Conservation (phyloP, 2,888 invertebrate species). For the Tholera decimalis region DNA sequence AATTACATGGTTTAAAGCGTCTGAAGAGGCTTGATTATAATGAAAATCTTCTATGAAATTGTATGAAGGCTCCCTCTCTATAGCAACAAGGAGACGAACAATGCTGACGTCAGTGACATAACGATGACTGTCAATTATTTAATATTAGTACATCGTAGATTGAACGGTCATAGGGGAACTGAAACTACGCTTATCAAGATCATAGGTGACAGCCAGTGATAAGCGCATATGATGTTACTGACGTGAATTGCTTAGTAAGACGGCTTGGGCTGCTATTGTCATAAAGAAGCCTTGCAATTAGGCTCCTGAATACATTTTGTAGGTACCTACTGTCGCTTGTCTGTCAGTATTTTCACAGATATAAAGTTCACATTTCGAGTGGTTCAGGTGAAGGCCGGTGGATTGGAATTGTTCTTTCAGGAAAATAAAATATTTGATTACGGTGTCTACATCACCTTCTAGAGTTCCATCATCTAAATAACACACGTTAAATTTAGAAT, state of each 20-base stretch:
- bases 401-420: too few relatives aligned
- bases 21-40: not conserved
- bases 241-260: not conserved
- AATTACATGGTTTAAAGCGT: not conserved
- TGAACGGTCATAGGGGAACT: slow-evolving; percentile 2
- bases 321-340: too few relatives aligned
- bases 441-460: too few relatives aligned
- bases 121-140: slow-evolving; percentile 19
- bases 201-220: slow-evolving; percentile 16
- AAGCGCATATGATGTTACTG: not conserved
- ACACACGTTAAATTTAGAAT: too few relatives aligned
- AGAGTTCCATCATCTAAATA: too few relatives aligned
- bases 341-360: too few relatives aligned
- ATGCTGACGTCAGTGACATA: slow-evolving; percentile 14
- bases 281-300: not conserved
- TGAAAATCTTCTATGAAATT: not conserved
- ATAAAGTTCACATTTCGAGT: too few relatives aligned
- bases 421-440: too few relatives aligned
- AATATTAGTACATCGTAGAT: slow-evolving; percentile 14
- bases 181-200: slow-evolving; percentile 31
- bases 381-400: too few relatives aligned
- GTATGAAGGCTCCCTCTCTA: not conserved
- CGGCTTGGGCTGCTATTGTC: not conserved
- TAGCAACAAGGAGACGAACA: not conserved
- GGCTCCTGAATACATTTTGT: not conserved